phyloP scores from a whole-genome alignment of 2,113 vertebrate genomes.

The Toxotes chatareus region DNA sequence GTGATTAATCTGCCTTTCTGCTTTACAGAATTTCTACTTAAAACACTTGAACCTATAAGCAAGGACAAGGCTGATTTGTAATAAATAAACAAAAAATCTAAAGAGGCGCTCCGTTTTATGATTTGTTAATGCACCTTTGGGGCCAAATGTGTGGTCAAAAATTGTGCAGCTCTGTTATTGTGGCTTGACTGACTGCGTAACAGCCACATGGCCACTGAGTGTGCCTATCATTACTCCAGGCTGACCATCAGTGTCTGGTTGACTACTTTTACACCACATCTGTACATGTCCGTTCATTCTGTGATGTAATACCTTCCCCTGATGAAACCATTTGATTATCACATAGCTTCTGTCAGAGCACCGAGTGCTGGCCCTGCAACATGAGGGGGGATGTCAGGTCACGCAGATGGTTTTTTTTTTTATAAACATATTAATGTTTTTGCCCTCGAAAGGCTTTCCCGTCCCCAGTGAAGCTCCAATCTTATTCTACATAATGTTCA shows the following conservation, averaged over 20 bases:
- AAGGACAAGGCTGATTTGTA: not conserved
- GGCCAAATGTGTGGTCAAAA: not conserved
- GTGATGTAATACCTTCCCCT: conserved; percentile 69
- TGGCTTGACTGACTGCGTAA: conserved; percentile 39
- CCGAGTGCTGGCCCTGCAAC: conserved; percentile 18
- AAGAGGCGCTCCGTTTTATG: not conserved
- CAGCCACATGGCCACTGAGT: conserved; percentile 56
- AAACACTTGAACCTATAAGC: not conserved
- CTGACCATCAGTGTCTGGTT: conserved; percentile 34
- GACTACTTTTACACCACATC: conserved; percentile 64
- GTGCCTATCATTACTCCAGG: conserved; percentile 48
- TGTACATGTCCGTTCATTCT: conserved; percentile 47
- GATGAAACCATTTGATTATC: conserved; percentile 57
- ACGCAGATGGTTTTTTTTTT: conserved; percentile 53
- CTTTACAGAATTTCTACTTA: not conserved
- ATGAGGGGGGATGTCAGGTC: conserved; percentile 49
- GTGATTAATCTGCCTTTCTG: not conserved
- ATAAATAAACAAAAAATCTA: not conserved
- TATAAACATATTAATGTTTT: conserved; percentile 30
- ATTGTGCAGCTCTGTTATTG: not conserved
- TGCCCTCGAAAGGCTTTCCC: conserved; percentile 32
- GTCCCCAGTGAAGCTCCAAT: not conserved
- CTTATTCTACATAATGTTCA: not conserved
- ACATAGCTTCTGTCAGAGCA: conserved; percentile 46
- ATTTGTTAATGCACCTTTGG: conserved; percentile 7